phyloP scores from a whole-genome alignment of 2,113 vertebrate genomes.

The Potamarius usumacintae region DNA sequence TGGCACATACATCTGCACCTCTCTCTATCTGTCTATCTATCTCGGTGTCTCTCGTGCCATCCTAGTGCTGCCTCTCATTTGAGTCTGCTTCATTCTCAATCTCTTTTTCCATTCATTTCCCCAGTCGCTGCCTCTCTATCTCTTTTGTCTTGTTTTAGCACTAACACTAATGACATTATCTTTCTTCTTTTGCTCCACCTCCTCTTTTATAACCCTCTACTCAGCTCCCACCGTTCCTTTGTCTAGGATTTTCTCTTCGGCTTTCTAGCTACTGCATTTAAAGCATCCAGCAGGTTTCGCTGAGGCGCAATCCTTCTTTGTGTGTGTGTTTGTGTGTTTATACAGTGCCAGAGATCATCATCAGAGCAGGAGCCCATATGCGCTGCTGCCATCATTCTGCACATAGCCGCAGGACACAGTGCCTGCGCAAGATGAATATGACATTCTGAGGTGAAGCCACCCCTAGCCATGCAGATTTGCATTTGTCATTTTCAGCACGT shows the following conservation, averaged over 20 bases:
- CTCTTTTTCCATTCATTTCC: constrained; percentile 23
- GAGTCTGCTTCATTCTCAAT: constrained; percentile 26
- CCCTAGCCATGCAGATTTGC: constrained; percentile 45
- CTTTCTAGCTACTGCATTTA: not conserved
- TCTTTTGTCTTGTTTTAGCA: constrained; percentile 15
- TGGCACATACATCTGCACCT: constrained; percentile 34
- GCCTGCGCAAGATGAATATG: constrained; percentile 43
- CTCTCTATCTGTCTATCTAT: constrained; percentile 19
- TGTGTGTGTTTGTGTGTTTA: constrained; percentile 36
- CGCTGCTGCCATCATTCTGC: constrained; percentile 39
- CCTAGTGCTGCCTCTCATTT: not conserved
- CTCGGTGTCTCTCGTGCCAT: constrained; percentile 6
- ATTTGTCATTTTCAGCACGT: constrained; percentile 48
- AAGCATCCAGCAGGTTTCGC: constrained; percentile 4
- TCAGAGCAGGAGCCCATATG: constrained; percentile 43
- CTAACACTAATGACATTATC: constrained; percentile 36
- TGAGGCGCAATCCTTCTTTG: not conserved
- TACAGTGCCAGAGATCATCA: constrained; percentile 40
- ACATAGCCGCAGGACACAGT: constrained; percentile 44
- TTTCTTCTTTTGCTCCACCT: constrained; percentile 8
- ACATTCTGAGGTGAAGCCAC: constrained; percentile 44
- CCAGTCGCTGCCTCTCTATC: not conserved
- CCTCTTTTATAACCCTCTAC: constrained; percentile 4
- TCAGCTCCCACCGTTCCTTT: not conserved
- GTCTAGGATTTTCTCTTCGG: not conserved